A percentile compares a stretch with the other conserved stretches of the same genome.
phyloP scores from a whole-genome alignment of 37 sponge, comb jelly and placozoan species.

The Bolinopsis microptera region DNA sequence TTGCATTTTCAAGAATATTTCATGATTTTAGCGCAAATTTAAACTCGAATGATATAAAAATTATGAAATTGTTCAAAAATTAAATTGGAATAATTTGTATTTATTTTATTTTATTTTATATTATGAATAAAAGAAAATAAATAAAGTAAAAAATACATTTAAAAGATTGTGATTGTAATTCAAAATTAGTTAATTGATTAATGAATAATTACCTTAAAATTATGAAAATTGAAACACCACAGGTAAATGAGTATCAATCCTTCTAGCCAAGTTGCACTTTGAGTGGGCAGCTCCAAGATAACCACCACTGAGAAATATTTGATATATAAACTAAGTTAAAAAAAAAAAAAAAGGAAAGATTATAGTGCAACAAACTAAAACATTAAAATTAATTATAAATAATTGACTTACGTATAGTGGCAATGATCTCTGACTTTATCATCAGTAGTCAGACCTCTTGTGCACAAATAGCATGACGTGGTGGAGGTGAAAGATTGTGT shows the following conservation, averaged over 20 bases:
- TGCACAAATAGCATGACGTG: background rate
- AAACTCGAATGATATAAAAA: background rate
- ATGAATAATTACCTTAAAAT: too few species aligned
- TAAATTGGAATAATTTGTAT: background rate
- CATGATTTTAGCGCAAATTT: background rate
- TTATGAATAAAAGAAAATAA: too few species aligned
- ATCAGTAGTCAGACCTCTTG: background rate
- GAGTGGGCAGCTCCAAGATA: constrained; percentile 45
- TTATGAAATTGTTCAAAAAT: background rate
- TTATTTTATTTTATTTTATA: background rate
- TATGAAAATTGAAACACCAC: too few species aligned
- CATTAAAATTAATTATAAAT: background rate
- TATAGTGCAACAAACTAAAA: background rate
- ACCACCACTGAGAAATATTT: background rate
- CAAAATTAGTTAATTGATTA: too few species aligned
- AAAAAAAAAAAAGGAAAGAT: too few species aligned
- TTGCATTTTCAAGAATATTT: background rate
- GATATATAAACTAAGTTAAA: background rate
- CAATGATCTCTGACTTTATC: constrained; percentile 16
- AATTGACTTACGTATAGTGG: constrained; percentile 31
- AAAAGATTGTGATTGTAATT: too few species aligned
- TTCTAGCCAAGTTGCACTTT: constrained; percentile 9
- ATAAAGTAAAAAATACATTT: too few species aligned
- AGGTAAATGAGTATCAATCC: too few species aligned
- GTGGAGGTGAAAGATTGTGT: background rate